A percentile compares a stretch with the other conserved stretches of the same genome.
Evolutionary conservation across 2,797 vertebrate genomes (phyloP).

Genomic region (Alcedo quadribrachys): DNA sequence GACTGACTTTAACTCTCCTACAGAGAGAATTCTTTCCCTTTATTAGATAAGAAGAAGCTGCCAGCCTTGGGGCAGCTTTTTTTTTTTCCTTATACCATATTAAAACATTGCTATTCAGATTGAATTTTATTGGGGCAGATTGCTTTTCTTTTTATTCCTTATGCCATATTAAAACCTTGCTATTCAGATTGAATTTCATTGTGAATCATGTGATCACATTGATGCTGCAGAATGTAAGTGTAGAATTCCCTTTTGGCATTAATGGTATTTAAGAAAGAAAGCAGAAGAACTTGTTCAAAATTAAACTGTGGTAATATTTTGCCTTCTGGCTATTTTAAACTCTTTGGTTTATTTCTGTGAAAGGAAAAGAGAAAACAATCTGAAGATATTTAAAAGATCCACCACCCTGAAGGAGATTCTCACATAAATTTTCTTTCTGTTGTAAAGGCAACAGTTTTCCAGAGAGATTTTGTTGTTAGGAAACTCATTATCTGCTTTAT

Average conservation of each 20-base stretch:
- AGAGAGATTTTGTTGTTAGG: background rate
- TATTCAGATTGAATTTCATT: background rate
- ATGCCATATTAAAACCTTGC: background rate
- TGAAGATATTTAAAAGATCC: background rate
- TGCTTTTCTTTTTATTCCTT: background rate
- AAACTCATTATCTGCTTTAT: background rate
- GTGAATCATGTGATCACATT: background rate
- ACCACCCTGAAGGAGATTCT: background rate
- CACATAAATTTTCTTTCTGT: background rate
- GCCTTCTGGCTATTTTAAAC: background rate
- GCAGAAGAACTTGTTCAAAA: background rate
- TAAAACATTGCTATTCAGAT: background rate
- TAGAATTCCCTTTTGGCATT: background rate
- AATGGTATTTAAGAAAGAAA: conserved; percentile 4
- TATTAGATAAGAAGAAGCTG: background rate
- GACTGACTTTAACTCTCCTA: background rate
- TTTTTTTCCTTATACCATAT: background rate
- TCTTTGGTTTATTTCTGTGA: conserved; percentile 2
- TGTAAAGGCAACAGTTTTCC: background rate
- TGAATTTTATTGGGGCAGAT: background rate
- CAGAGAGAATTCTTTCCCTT: background rate
- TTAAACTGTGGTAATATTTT: conserved; percentile 1
- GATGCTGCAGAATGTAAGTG: background rate
- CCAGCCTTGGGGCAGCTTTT: background rate
- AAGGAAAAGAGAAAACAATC: background rate